Evolutionary conservation across 2,888 invertebrate genomes (phyloP), one percentile per base, ranked within the genome.

Genomic region (Dromius quadrimaculatus): DNA sequence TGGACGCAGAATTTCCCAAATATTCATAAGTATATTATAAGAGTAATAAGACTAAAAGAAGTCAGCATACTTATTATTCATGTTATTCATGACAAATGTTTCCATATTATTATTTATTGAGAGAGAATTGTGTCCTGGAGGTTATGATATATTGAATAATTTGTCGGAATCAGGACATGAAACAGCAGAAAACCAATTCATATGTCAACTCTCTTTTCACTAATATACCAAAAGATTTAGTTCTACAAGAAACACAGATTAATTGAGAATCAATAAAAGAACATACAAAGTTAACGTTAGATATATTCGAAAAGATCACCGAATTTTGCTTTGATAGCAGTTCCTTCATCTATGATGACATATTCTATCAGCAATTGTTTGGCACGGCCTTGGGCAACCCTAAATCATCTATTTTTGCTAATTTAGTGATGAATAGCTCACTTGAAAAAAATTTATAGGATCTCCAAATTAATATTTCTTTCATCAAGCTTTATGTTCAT

Each of bases 301-400:
- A 19, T 38, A 13, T 36, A 22, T 20, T 71, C 22, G 20, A 32
- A 19, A 41, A 47, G 28, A 61, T 72, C 11, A 61, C 54, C 8
- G 45, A 57, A 19, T 63, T 65, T 28, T 70, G 63, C 22, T 70
- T 72, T 50, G 63, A 70, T 13, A 43, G 38, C 20, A 54, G 72
- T 11, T 70, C 70, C 28, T 72, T 70, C 23, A n/a, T 3, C 3
- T 72, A 28, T 34, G 34, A 70, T 2, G 45, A 38, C 32, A 63
- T 17, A 23, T 57, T 45, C 11, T 71, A 71, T 38, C 34, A 28
- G 8, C 57, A 59, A 43, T 41, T 20, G n/a, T 41, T 63, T 20
- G 71, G 69, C 6, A 71, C 68, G n/a, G 43, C 43, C 6, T 70
- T 71, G 72, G 69, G 72, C 11, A 71, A 70, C 36, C 71, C 69